These are phyloP conservation scores for Urechis unicinctus DNA, from an alignment of 2,888 invertebrate species.

Conservation along the genomic window DNA sequence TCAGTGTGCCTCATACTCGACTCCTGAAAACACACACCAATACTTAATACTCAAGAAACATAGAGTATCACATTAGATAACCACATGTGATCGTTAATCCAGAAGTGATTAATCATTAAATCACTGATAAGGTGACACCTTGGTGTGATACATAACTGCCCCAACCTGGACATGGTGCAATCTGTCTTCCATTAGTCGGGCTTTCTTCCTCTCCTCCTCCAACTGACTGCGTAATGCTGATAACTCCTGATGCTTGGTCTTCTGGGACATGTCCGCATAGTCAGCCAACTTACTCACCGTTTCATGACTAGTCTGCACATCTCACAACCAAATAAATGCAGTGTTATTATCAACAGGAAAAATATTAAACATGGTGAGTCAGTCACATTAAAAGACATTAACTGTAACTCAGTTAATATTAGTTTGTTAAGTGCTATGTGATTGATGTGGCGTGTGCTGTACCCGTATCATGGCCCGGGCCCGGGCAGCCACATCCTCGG, in stretches of 20 bases:
- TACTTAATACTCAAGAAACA: too few relatives aligned
- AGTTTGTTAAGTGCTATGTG: background rate
- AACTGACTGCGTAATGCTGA: constrained; percentile 26
- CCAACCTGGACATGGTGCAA: constrained; percentile 23
- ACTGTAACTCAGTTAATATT: background rate
- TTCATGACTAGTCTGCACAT: constrained; percentile 34
- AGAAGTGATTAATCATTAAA: too few relatives aligned
- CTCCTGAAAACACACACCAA: constrained; percentile 20
- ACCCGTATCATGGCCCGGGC: constrained; percentile 42
- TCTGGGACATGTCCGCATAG: constrained; percentile 35
- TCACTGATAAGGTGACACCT: too few relatives aligned
- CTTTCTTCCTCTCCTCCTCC: constrained; percentile 28
- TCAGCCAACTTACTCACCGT: constrained; percentile 38
- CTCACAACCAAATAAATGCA: too few relatives aligned
- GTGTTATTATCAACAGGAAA: too few relatives aligned
- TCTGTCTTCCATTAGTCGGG: constrained; percentile 26
- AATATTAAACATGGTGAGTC: too few relatives aligned
- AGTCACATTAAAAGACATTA: too few relatives aligned
- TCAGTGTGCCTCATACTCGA: constrained; percentile 30
- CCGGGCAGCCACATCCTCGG: constrained; percentile 33
- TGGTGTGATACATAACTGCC: background rate
- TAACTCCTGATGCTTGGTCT: constrained; percentile 32
- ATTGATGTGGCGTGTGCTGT: background rate
- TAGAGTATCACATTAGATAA: too few relatives aligned
- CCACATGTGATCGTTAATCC: too few relatives aligned